A percentile compares a stretch with the other conserved stretches of the same genome.
phyloP scores from a whole-genome alignment of 2,797 vertebrate genomes.

The Gephyroberyx darwinii region DNA sequence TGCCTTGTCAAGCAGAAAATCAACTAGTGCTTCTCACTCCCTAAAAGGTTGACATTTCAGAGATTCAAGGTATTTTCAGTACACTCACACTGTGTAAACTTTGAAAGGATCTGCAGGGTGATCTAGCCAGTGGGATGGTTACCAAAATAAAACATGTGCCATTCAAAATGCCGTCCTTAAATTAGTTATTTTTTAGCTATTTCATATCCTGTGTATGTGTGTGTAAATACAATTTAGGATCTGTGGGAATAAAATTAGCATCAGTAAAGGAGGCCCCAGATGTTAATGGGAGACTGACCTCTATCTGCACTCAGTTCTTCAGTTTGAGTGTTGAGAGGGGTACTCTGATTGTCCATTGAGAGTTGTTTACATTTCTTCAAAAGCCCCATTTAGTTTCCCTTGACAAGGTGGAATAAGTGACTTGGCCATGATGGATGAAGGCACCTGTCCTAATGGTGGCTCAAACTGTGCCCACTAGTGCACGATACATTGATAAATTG shows the following conservation, averaged over 20 bases:
- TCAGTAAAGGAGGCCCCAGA: constrained; percentile 35
- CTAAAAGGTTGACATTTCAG: constrained; percentile 2
- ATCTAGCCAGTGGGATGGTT: constrained; percentile 49
- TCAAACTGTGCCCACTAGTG: constrained; percentile 99
- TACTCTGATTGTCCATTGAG: constrained; percentile 94
- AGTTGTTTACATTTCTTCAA: constrained; percentile 99
- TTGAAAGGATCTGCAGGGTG: background rate
- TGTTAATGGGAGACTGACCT: constrained; percentile 55
- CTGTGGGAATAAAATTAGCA: constrained; percentile 40
- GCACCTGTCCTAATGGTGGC: constrained; percentile 99
- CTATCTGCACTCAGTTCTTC: constrained; percentile 37
- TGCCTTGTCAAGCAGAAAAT: constrained; percentile 8
- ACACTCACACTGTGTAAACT: background rate
- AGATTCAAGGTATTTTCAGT: background rate
- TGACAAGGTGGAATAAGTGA: constrained; percentile 99
- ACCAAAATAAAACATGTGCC: constrained; percentile 28
- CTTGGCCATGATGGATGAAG: constrained; percentile 98
- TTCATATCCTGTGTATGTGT: background rate
- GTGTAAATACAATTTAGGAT: constrained; percentile 38
- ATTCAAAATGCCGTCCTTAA: constrained; percentile 12
- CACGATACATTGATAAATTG: constrained; percentile 99
- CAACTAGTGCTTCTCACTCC: constrained; percentile 5
- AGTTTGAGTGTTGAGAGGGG: constrained; percentile 55
- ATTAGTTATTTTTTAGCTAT: background rate
- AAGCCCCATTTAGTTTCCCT: constrained; percentile 97